Evolutionary conservation across 1,140 invertebrate genomes (phyloP).

Genomic region (Drosophila pseudoobscura): DNA sequence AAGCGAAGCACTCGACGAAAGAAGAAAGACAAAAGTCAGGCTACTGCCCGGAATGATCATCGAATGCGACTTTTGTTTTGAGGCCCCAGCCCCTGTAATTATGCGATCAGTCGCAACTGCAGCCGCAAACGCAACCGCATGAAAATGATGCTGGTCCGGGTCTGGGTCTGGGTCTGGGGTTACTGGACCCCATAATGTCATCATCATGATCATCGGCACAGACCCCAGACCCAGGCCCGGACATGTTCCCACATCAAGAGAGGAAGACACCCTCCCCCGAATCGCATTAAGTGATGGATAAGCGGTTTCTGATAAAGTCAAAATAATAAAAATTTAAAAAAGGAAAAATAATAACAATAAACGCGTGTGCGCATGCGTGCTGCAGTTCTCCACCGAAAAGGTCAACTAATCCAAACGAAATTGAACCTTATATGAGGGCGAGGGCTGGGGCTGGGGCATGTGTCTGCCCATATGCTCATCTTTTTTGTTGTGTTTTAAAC

Average conservation of each 20-base stretch:
- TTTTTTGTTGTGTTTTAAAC: conserved; percentile 37
- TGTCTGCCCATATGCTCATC: conserved; percentile 52
- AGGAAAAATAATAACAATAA: background rate
- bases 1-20: background rate
- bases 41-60: conserved; percentile 36
- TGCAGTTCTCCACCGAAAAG: conserved; percentile 24
- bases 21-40: conserved; percentile 28
- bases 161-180: conserved; percentile 3
- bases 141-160: conserved; percentile 59
- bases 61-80: conserved; percentile 19
- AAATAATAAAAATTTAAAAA: conserved; percentile 70
- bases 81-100: conserved; percentile 49
- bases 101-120: conserved; percentile 18
- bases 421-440: conserved; percentile 74
- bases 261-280: background rate
- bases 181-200: conserved; percentile 61
- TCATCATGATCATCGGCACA: conserved; percentile 53
- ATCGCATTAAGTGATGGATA: conserved; percentile 49
- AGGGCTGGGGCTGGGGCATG: background rate
- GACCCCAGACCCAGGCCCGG: conserved; percentile 12
- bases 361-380: conserved; percentile 46
- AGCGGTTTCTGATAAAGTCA: conserved; percentile 65
- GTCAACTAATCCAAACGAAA: conserved; percentile 65
- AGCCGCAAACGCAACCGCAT: conserved; percentile 30
- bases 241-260: conserved; percentile 58